Conservation (phyloP, 2,113 vertebrate genomes). For the Thunnus maccoyii region DNA sequence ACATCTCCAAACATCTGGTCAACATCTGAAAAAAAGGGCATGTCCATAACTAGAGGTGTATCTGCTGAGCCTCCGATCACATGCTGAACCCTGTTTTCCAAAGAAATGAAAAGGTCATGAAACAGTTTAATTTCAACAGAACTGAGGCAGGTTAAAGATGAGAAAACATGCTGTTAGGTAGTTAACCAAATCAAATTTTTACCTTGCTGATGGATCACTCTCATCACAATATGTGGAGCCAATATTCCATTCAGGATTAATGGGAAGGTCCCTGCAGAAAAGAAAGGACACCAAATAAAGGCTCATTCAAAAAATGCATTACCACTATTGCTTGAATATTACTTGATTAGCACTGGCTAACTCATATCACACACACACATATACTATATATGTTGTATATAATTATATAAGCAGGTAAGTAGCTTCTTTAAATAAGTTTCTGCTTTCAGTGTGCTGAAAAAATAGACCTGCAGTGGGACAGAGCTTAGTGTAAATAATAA, state of each 20-base stretch:
- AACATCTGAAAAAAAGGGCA: constrained; percentile 17
- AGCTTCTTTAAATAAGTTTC: no score
- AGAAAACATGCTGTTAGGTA: no score
- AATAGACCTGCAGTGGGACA: no score
- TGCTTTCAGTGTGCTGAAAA: no score
- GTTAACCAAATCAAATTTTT: not conserved
- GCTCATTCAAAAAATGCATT: not conserved
- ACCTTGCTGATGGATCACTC: constrained; percentile 46
- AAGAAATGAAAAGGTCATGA: not conserved
- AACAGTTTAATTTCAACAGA: not conserved
- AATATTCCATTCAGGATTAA: constrained; percentile 55
- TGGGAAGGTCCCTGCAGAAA: constrained; percentile 54
- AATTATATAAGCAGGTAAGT: no score
- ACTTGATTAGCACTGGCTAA: not conserved
- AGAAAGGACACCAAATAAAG: not conserved
- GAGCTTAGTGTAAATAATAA: not conserved
- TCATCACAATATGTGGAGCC: constrained; percentile 67
- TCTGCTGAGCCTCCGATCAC: constrained; percentile 25
- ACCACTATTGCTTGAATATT: not conserved
- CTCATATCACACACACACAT: not conserved
- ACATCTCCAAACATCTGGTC: constrained; percentile 32
- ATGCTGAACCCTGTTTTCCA: constrained; percentile 36
- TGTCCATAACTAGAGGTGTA: not conserved
- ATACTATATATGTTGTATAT: no score
- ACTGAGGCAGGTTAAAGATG: not conserved